Conservation (phyloP, 2,797 vertebrate genomes). For the Salmo trutta region DNA sequence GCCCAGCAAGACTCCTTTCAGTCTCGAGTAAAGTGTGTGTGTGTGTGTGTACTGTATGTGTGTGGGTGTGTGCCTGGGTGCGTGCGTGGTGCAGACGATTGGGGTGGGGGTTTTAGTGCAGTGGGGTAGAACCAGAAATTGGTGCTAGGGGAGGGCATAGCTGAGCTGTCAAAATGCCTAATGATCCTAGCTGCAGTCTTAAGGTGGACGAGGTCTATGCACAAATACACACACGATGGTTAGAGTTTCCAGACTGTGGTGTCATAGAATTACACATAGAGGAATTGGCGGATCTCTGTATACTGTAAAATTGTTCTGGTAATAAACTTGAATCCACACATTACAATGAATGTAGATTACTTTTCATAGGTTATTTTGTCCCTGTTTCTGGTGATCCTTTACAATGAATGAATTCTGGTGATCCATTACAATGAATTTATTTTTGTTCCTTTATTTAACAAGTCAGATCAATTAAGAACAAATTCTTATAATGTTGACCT, state of each 20-base stretch:
- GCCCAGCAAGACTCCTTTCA: slow-evolving; percentile 83
- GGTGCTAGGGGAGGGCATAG: not conserved
- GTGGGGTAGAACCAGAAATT: not conserved
- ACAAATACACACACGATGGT: not conserved
- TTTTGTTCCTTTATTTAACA: too few species aligned
- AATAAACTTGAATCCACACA: not conserved
- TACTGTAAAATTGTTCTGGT: slow-evolving; percentile 15
- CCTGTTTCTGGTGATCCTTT: too few species aligned
- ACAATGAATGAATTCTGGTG: too few species aligned
- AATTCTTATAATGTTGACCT: too few species aligned
- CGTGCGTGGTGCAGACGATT: not conserved
- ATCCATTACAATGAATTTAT: too few species aligned
- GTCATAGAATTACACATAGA: too few species aligned
- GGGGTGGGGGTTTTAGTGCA: slow-evolving; percentile 1
- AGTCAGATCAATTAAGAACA: too few species aligned
- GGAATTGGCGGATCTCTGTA: too few species aligned
- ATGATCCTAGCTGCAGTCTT: not conserved
- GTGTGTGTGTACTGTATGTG: not conserved
- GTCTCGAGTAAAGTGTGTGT: slow-evolving; percentile 17
- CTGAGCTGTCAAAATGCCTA: not conserved
- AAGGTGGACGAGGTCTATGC: not conserved
- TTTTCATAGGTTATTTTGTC: slow-evolving; percentile 5
- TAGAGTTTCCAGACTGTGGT: too few species aligned
- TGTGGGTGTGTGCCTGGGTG: not conserved
- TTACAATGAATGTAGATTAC: slow-evolving; percentile 10